These are phyloP conservation scores for Xanthorhoe designata DNA, from an alignment of 2,888 invertebrate genomes.

Conservation along the genomic window DNA sequence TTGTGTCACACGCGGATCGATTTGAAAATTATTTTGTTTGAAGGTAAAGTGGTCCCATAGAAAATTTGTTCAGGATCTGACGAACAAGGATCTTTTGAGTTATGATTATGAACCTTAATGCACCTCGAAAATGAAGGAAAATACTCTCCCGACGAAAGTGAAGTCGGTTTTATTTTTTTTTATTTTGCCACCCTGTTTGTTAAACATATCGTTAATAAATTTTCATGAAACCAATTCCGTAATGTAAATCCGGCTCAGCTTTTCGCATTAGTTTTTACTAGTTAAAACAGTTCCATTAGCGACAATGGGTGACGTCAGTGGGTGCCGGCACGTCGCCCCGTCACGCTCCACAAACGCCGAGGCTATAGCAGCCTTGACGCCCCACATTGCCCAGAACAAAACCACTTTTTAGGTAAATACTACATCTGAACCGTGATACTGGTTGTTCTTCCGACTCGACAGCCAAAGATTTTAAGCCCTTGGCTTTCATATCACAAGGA, in stretches of 20 bases:
- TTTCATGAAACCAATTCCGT: background rate
- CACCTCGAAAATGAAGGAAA: too few species aligned
- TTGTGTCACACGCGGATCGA: too few species aligned
- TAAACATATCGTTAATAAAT: background rate
- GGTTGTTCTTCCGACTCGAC: conserved; percentile 41
- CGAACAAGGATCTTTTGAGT: too few species aligned
- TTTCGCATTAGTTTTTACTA: background rate
- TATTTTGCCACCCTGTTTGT: too few species aligned
- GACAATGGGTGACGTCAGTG: conserved; percentile 73
- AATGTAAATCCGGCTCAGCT: background rate
- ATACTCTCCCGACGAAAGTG: too few species aligned
- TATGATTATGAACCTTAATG: too few species aligned
- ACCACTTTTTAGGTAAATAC: conserved; percentile 69
- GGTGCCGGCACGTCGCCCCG: conserved; percentile 84
- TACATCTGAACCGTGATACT: conserved; percentile 51
- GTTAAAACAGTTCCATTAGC: conserved; percentile 21
- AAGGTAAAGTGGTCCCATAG: too few species aligned
- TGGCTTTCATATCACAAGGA: too few species aligned
- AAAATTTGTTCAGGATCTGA: too few species aligned
- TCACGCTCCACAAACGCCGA: conserved; percentile 85
- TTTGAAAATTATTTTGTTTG: too few species aligned
- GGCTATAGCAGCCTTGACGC: conserved; percentile 82
- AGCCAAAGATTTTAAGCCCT: conserved; percentile 18
- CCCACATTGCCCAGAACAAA: conserved; percentile 81
- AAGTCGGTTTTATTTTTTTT: too few species aligned